Conservation (phyloP, 1,140 invertebrate genomes). For the Antheraea mylitta region DNA sequence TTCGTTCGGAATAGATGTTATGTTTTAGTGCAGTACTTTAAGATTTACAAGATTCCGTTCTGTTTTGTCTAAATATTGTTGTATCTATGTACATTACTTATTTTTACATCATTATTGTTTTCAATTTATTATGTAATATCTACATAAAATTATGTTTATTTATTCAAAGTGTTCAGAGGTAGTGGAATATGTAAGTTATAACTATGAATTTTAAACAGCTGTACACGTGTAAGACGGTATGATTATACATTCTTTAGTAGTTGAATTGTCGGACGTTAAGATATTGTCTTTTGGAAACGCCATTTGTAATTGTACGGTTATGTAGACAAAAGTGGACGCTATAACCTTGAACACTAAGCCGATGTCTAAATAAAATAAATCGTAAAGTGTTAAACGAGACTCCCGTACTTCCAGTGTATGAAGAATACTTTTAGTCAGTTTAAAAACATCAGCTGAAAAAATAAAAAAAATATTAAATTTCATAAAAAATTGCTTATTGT, state of each 20-base stretch:
- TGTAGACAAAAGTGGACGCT: constrained; percentile 44
- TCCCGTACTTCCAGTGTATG: constrained; percentile 32
- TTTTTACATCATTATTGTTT: too few relatives aligned
- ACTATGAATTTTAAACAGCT: background rate
- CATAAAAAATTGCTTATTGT: too few relatives aligned
- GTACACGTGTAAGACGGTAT: constrained; percentile 5
- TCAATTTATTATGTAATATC: too few relatives aligned
- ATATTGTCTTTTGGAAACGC: constrained; percentile 16
- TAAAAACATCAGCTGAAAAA: constrained; percentile 39
- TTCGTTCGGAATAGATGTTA: too few relatives aligned
- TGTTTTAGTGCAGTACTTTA: too few relatives aligned
- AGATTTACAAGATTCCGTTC: too few relatives aligned
- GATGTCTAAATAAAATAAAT: constrained; percentile 35
- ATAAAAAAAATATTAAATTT: background rate
- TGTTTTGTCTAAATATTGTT: too few relatives aligned
- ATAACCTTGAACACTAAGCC: constrained; percentile 27
- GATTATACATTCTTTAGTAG: background rate
- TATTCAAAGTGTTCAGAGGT: too few relatives aligned
- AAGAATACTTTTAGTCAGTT: constrained; percentile 34
- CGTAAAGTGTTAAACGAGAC: constrained; percentile 35
- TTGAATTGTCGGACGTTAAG: background rate
- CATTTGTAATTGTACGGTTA: constrained; percentile 44
- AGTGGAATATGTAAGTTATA: background rate
- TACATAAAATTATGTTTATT: too few relatives aligned
- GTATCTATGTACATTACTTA: too few relatives aligned